A percentile compares a stretch with the other conserved stretches of the same genome.
Conservation (phyloP, 2,888 invertebrate species). For the Spilarctia lutea region DNA sequence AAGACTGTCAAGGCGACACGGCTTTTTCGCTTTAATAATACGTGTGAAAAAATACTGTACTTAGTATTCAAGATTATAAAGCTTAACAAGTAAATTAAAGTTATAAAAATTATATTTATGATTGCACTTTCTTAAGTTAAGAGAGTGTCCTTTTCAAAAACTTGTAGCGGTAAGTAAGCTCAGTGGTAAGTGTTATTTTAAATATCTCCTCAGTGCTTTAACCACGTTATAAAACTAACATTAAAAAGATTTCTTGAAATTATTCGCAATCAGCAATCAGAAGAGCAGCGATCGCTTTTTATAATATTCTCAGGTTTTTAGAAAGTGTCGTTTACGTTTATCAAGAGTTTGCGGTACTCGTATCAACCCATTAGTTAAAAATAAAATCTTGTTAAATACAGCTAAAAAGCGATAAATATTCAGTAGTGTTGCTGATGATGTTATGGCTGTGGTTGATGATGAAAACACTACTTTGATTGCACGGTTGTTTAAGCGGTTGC, state of each 20-base stretch:
- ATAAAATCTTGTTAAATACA: neutral
- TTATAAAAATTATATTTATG: conserved; percentile 8
- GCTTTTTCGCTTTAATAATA: neutral
- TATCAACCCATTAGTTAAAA: neutral
- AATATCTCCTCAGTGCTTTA: neutral
- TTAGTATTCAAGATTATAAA: neutral
- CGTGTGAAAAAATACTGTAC: neutral
- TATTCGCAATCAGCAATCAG: neutral
- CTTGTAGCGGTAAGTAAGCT: neutral
- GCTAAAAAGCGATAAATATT: no score
- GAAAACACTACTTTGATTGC: no score
- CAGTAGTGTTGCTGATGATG: no score
- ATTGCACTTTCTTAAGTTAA: conserved; percentile 10
- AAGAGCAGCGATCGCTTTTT: neutral
- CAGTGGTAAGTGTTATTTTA: neutral
- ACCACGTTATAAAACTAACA: neutral
- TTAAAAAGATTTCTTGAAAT: neutral
- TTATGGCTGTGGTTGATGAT: no score
- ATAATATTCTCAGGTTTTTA: neutral
- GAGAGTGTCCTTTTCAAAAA: neutral
- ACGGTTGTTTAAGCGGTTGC: no score
- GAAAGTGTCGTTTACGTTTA: neutral
- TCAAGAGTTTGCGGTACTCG: neutral
- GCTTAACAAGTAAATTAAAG: neutral
- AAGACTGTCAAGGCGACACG: neutral